Evolutionary conservation across 2,113 vertebrate genomes (phyloP).

Genomic region (Mustela lutreola): DNA sequence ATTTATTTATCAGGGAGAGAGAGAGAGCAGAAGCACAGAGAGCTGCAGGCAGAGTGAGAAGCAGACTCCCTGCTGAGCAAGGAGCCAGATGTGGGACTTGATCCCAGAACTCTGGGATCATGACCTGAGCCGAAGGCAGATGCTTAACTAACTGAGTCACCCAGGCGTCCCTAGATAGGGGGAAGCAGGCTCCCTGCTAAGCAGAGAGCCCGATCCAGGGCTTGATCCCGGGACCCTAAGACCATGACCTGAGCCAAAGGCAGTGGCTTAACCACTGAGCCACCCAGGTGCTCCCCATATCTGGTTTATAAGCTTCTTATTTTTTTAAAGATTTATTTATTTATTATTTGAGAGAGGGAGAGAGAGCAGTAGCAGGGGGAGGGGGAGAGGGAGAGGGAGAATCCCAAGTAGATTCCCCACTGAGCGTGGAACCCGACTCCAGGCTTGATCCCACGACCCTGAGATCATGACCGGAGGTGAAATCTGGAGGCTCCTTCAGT

Average conservation of each 20-base stretch:
- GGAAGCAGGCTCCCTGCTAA: too few relatives aligned
- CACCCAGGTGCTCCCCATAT: background rate
- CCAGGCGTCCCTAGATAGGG: too few relatives aligned
- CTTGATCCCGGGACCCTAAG: too few relatives aligned
- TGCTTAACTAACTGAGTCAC: too few relatives aligned
- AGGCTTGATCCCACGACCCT: background rate
- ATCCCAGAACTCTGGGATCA: too few relatives aligned
- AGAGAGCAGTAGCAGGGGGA: background rate
- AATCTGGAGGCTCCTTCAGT: background rate
- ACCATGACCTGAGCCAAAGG: too few relatives aligned
- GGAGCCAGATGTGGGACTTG: too few relatives aligned
- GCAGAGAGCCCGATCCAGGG: too few relatives aligned
- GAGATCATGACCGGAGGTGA: background rate
- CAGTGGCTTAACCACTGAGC: too few relatives aligned
- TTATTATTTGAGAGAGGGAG: background rate
- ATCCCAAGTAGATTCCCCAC: background rate
- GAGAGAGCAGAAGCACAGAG: background rate
- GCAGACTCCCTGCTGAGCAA: too few relatives aligned
- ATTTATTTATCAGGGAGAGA: background rate
- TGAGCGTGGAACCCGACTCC: background rate
- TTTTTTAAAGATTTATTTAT: background rate
- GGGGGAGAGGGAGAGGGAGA: background rate
- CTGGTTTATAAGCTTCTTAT: background rate
- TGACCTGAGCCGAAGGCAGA: too few relatives aligned
- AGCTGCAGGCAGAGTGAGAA: too few relatives aligned